Percentiles rank a stretch among this genome's conserved stretches.
Conservation (phyloP, 1,140 invertebrate genomes). For the Hyphantria cunea region DNA sequence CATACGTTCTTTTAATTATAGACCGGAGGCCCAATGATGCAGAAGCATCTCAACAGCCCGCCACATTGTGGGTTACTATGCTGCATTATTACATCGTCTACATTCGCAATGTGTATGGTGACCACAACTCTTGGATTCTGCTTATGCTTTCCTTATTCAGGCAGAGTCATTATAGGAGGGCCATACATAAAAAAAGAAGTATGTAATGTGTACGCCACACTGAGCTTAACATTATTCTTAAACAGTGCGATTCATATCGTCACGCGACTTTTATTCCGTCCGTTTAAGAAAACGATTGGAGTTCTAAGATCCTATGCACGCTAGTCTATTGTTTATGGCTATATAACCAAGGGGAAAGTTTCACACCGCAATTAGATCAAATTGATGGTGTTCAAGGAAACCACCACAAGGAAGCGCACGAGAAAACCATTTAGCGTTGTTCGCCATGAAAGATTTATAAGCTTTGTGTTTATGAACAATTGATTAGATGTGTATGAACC, state of each 20-base stretch:
- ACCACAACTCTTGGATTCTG: too few relatives aligned
- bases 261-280: conserved; percentile 33
- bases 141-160: too few relatives aligned
- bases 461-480: not conserved
- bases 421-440: conserved; percentile 4
- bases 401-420: conserved; percentile 34
- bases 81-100: too few relatives aligned
- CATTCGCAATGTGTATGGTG: too few relatives aligned
- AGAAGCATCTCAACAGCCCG: too few relatives aligned
- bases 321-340: conserved; percentile 35
- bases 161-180: too few relatives aligned
- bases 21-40: too few relatives aligned
- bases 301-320: conserved; percentile 33
- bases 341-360: conserved; percentile 45
- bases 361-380: conserved; percentile 46
- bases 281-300: conserved; percentile 24
- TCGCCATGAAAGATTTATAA: conserved; percentile 8
- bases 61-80: too few relatives aligned
- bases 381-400: conserved; percentile 41
- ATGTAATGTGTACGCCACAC: too few relatives aligned
- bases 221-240: not conserved
- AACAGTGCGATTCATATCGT: conserved; percentile 11
- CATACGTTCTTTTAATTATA: too few relatives aligned
- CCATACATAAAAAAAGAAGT: too few relatives aligned
- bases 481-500: not conserved